phyloP scores from a whole-genome alignment of 2,888 invertebrate species.

The Arctia plantaginis region DNA sequence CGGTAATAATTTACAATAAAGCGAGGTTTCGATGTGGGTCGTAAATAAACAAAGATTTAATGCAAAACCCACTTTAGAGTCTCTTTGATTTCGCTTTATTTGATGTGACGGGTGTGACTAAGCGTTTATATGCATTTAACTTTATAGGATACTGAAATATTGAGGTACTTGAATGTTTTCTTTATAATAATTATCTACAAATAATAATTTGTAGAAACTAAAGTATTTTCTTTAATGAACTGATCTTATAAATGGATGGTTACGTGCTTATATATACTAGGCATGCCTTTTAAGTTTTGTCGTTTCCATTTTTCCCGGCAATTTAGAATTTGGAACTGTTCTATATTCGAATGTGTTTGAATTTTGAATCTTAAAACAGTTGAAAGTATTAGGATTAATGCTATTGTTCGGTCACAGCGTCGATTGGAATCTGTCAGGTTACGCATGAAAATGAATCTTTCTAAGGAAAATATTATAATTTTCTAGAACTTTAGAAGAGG shows the following conservation, averaged over 20 bases:
- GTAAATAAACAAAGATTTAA: constrained; percentile 77
- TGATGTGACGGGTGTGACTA: constrained; percentile 53
- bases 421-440: too few relatives aligned
- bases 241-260: neutral
- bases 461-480: too few relatives aligned
- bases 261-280: too few relatives aligned
- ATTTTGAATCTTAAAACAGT: too few relatives aligned
- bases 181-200: constrained; percentile 31
- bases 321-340: too few relatives aligned
- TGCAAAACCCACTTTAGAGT: constrained; percentile 66
- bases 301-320: too few relatives aligned
- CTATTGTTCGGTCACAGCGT: too few relatives aligned
- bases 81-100: constrained; percentile 68
- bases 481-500: too few relatives aligned
- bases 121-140: constrained; percentile 55
- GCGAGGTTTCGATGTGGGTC: constrained; percentile 64
- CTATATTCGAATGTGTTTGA: too few relatives aligned
- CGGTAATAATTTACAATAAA: constrained; percentile 74
- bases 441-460: too few relatives aligned
- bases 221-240: neutral
- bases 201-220: neutral
- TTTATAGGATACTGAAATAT: constrained; percentile 42
- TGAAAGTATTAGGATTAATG: too few relatives aligned
- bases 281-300: too few relatives aligned
- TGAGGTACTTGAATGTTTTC: constrained; percentile 30